Base-by-base conservation (phyloP, 2,888 invertebrate species). In the Arctia plantaginis region DNA sequence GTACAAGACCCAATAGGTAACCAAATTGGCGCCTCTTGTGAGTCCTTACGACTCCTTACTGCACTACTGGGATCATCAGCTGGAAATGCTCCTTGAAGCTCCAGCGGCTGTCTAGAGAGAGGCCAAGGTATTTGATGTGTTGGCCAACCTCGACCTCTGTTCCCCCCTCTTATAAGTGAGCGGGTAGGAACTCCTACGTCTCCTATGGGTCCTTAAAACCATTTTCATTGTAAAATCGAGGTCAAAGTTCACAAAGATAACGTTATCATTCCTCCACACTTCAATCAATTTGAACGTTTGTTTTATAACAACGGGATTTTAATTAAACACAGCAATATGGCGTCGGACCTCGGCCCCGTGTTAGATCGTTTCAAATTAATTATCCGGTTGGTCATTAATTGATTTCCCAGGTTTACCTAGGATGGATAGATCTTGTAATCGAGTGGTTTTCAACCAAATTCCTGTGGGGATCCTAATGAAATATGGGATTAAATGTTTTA, bases 321-420 rank as follows among this genome's bases (percentile, higher is more conserved):
- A 85, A 87, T 86, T 83, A 85, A 87, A 87, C 35, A 39, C 66
- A 12, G 20, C 35, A 39, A 66, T 23, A 66, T 80, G 74, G 77
- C 74, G 80, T 78, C 77, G 77, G 75, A 74, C 79, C 75, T 77
- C 77, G 72, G 72, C 39, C 35, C 68, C 74, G 74, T 74, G 76
- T 78, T 79, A 77, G 80, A 84, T 85, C 75, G 80, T 82, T 83
- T 82, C 75, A 81, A 86, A 86, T 87, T 81, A 87, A 87, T 86
- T 87, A 84, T 74, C 80, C 71, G 73, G 79, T 72, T 74, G 71
- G 80, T 78, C 77, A 81, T 82, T 82, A 81, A 80, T 77, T 77
- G 77, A 75, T 77, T 80, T 84, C 82, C 77, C 81, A 82, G 68
- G 75, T 72, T 44, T 68, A 65, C 51, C 73, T 73, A 72, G 78